These are phyloP conservation scores for Galemys pyrenaicus DNA, from an alignment of 2,113 vertebrate species.

Conservation along the genomic window DNA sequence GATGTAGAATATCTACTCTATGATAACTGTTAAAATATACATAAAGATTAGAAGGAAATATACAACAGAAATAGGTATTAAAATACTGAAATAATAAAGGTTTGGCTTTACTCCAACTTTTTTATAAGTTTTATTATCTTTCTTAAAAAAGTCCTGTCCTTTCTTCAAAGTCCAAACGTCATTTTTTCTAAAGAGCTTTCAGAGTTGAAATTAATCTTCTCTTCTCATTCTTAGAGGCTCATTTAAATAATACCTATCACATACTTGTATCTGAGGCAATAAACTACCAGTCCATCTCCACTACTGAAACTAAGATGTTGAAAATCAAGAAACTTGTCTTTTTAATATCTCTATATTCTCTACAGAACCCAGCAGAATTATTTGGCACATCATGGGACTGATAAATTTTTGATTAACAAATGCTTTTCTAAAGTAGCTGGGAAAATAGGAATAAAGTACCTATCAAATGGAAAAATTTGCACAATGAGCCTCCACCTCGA, in stretches of 20 bases:
- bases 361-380: not conserved
- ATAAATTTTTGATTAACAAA: not conserved
- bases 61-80: not conserved
- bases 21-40: not conserved
- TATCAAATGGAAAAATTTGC: not conserved
- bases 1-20: not conserved
- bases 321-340: not conserved
- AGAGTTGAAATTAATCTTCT: not conserved
- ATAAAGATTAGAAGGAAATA: slow-evolving; percentile 24
- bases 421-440: slow-evolving; percentile 13
- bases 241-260: not conserved
- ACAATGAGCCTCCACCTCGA: not conserved
- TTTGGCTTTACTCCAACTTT: not conserved
- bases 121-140: slow-evolving; percentile 1
- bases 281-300: not conserved
- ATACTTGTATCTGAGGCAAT: not conserved
- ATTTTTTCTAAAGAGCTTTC: not conserved
- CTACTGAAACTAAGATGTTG: not conserved
- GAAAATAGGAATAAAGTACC: not conserved
- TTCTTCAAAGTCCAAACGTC: slow-evolving; percentile 28
- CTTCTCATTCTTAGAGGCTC: not conserved
- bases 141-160: not conserved
- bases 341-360: not conserved
- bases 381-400: not conserved
- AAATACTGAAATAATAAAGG: not conserved